These are phyloP conservation scores for Drosophila nr. medialis DNA, from an alignment of 2,888 invertebrate species.

Conservation along the genomic window DNA sequence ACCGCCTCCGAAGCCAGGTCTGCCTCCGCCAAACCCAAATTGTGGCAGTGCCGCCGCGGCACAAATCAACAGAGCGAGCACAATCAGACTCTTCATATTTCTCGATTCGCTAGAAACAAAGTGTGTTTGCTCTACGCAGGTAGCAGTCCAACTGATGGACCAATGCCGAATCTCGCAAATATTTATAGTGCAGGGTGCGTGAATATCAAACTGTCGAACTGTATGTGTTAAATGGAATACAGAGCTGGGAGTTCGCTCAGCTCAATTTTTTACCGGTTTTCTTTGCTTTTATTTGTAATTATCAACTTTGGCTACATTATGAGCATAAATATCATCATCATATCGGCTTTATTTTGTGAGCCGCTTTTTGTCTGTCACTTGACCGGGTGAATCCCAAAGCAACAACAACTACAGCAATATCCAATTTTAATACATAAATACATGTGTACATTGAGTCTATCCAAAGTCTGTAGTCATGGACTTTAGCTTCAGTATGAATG, in stretches of 20 bases:
- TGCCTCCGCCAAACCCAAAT: slow-evolving; percentile 25
- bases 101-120: slow-evolving; percentile 6
- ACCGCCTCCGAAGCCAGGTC: neutral
- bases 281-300: slow-evolving; percentile 62
- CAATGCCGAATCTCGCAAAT: slow-evolving; percentile 39
- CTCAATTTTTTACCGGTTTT: slow-evolving; percentile 54
- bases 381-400: slow-evolving; percentile 62
- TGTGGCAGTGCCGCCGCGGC: slow-evolving; percentile 66
- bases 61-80: slow-evolving; percentile 73
- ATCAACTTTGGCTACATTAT: slow-evolving; percentile 34
- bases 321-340: slow-evolving; percentile 26
- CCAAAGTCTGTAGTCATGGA: slow-evolving; percentile 11
- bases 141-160: slow-evolving; percentile 61
- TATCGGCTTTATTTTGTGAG: slow-evolving; percentile 19
- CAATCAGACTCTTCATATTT: slow-evolving; percentile 75
- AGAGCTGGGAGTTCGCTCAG: slow-evolving; percentile 6
- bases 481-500: neutral
- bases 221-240: slow-evolving; percentile 34
- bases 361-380: slow-evolving; percentile 37
- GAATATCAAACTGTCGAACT: neutral
- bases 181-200: slow-evolving; percentile 62
- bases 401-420: slow-evolving; percentile 12
- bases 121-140: slow-evolving; percentile 36
- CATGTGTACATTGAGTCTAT: slow-evolving; percentile 11
- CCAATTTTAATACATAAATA: slow-evolving; percentile 34